These are phyloP conservation scores for Eupithecia exiguata DNA, from an alignment of 2,888 invertebrate species.

Conservation along the genomic window DNA sequence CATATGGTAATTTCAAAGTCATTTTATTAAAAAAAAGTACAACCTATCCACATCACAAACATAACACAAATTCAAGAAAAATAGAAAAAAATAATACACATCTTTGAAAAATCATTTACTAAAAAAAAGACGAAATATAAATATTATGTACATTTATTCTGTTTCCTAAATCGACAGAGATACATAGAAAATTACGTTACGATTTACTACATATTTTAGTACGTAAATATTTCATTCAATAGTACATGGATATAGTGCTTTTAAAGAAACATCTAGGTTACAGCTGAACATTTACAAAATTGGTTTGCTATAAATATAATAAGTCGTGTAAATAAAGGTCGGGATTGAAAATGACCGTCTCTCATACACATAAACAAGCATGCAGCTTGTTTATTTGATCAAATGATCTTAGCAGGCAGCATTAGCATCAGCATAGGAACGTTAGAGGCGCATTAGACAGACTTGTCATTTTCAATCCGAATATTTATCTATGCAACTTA, in stretches of 20 bases:
- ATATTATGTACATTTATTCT: slow-evolving; percentile 64
- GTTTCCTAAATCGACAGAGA: slow-evolving; percentile 37
- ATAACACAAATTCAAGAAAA: slow-evolving; percentile 37
- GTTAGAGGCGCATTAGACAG: too few relatives aligned
- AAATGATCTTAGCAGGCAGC: background rate
- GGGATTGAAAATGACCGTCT: background rate
- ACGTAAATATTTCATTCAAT: background rate
- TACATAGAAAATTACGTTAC: slow-evolving; percentile 8
- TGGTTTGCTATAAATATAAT: background rate
- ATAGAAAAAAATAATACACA: slow-evolving; percentile 47
- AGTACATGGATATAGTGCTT: background rate
- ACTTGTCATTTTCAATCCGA: background rate
- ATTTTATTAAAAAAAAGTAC: slow-evolving; percentile 41
- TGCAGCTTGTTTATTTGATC: background rate
- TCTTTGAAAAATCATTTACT: slow-evolving; percentile 42
- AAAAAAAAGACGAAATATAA: slow-evolving; percentile 57
- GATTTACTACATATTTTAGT: background rate
- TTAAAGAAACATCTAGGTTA: background rate
- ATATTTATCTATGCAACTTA: background rate
- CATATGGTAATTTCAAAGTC: slow-evolving; percentile 12
- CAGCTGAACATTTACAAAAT: background rate
- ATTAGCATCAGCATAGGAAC: background rate
- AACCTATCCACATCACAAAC: slow-evolving; percentile 49
- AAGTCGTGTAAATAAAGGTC: background rate
- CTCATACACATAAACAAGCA: too few relatives aligned